Base-by-base conservation (phyloP, 2,797 vertebrate genomes). In the Pempheris klunzingeri region DNA sequence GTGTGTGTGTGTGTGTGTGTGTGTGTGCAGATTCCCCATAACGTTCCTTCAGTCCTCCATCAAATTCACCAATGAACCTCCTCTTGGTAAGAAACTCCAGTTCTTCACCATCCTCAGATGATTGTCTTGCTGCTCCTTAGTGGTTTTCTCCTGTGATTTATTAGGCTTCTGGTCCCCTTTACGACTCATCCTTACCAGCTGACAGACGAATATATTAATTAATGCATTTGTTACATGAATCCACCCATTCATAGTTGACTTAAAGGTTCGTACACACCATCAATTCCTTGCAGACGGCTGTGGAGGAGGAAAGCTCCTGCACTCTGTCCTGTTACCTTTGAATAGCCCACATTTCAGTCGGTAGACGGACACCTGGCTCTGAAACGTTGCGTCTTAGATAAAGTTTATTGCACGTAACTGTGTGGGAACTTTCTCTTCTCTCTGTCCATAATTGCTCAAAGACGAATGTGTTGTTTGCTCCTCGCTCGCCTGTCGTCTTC, bases 31-130 rank as follows among this genome's bases (percentile, higher is more conserved):
- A 5, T 97, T 97, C 83, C 95, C 96, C 72, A 97, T 97, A 90
- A 95, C 92, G 70, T 92, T 97, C 83, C 93, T 97, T 34, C 96
- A 97, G 80, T 95, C 95, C 1, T 96, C 96, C 71, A 95, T 97
- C 86, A 97, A 97, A 90, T 97, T 96, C 91, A 96, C 96, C 82
- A 97, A 97, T 43, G 96, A 97, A 38, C 94, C 96, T 62, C 96
- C 96, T 49, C 95, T 96, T 64, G 96, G 96, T 97, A 91, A 77
- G 24, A 63, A 22, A 2, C 17, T 68, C 13, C 14, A 15, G 14
- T 41, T 18, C 41, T 18, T 17, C 14, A 26, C 17, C 41, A 2
- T 43, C 41, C n/a, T 47, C 44, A n/a, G 20, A n/a, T n/a, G n/a
- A n/a, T n/a, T n/a, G n/a, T n/a, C n/a, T n/a, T n/a, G n/a, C 28